These are phyloP conservation scores for Oreochromis grahami DNA, from an alignment of 2,797 vertebrate genomes.

Conservation along the genomic window DNA sequence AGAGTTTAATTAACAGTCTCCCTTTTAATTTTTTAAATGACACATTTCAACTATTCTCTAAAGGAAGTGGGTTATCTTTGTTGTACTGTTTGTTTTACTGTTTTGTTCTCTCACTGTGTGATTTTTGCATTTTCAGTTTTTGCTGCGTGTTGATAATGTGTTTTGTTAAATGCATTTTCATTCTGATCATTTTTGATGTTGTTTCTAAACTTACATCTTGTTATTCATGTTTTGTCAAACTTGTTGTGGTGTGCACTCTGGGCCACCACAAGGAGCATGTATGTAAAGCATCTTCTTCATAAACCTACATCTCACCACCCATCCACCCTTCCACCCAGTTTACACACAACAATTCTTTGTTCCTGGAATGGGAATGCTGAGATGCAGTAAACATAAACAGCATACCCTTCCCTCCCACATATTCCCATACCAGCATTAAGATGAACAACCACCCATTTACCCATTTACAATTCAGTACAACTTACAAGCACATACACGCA, in stretches of 20 bases:
- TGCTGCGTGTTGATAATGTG: not conserved
- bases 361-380: slow-evolving; percentile 26
- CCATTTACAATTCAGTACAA: slow-evolving; percentile 22
- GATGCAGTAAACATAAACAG: slow-evolving; percentile 44
- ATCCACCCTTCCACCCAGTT: not conserved
- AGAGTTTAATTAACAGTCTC: not conserved
- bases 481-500: not conserved
- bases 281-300: not conserved
- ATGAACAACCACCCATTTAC: slow-evolving; percentile 24
- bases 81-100: not conserved
- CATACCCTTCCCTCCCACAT: slow-evolving; percentile 11
- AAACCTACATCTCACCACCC: not conserved
- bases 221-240: not conserved
- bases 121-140: not conserved
- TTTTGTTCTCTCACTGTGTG: not conserved
- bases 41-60: not conserved
- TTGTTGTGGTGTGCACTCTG: not conserved
- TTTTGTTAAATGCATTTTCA: not conserved
- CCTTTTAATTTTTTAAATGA: not conserved
- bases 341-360: slow-evolving; percentile 1
- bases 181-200: not conserved
- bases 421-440: slow-evolving; percentile 1
- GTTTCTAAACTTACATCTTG: not conserved
- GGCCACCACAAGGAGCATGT: not conserved
- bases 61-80: not conserved